A percentile compares a stretch with the other conserved stretches of the same genome.
Conservation (phyloP, 2,113 vertebrate species). For the Gobio gobio region DNA sequence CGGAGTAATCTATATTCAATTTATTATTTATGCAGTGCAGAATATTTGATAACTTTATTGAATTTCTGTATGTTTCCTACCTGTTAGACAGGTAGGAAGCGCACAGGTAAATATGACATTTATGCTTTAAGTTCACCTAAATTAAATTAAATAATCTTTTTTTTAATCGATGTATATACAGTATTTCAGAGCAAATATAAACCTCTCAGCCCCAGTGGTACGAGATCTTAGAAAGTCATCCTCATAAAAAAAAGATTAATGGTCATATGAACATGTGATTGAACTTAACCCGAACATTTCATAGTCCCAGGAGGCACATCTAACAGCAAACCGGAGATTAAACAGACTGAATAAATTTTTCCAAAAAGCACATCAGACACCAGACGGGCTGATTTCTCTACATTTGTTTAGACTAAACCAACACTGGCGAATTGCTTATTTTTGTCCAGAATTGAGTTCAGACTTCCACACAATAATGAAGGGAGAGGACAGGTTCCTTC, state of each 20-base stretch:
- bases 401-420: background rate
- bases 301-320: background rate
- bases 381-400: background rate
- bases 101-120: too few species aligned
- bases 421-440: background rate
- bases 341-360: background rate
- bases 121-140: too few species aligned
- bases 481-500: conserved; percentile 4
- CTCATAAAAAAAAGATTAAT: background rate
- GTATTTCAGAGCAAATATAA: background rate
- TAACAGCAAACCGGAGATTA: background rate
- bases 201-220: background rate
- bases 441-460: background rate
- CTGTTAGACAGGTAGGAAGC: too few species aligned
- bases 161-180: too few species aligned
- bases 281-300: background rate
- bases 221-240: background rate
- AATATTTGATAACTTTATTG: too few species aligned
- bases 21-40: too few species aligned
- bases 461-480: background rate
- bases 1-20: too few species aligned
- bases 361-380: background rate
- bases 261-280: background rate
- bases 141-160: too few species aligned
- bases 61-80: too few species aligned